These are phyloP conservation scores for Hippocampus barbouri DNA, from an alignment of 2,113 vertebrate species.

Conservation along the genomic window DNA sequence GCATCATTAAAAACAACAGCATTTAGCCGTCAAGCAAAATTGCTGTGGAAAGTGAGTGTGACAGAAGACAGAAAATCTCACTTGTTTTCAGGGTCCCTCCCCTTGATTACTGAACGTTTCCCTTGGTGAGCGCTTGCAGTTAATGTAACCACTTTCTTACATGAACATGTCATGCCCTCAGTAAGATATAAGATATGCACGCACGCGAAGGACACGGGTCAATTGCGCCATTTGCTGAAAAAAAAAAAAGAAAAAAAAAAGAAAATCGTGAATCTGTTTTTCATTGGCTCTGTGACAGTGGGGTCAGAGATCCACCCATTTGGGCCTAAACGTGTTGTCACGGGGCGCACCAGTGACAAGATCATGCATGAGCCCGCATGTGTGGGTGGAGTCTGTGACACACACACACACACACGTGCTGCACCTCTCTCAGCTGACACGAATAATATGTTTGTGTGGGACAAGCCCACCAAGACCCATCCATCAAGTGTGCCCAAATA, in stretches of 20 bases:
- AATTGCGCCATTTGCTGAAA: conserved; percentile 46
- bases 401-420: conserved; percentile 48
- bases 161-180: conserved; percentile 50
- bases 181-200: conserved; percentile 28
- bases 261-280: conserved; percentile 24
- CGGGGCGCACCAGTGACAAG: conserved; percentile 24
- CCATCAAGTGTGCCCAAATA: conserved; percentile 73
- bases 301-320: conserved; percentile 61
- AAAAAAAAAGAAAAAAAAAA: background rate
- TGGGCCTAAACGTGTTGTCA: conserved; percentile 34
- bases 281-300: conserved; percentile 32
- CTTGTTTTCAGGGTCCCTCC: conserved; percentile 40
- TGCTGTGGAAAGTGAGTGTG: background rate
- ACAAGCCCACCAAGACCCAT: conserved; percentile 77
- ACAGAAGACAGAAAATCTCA: conserved; percentile 27
- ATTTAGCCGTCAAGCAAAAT: background rate
- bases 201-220: conserved; percentile 53
- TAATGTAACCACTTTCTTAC: conserved; percentile 56
- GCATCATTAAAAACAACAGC: background rate
- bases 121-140: conserved; percentile 34
- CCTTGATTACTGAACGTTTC: conserved; percentile 40
- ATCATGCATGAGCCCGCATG: conserved; percentile 17
- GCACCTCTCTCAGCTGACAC: conserved; percentile 70
- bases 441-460: conserved; percentile 74
- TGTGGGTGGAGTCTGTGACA: conserved; percentile 52